Percentiles rank a stretch among this genome's conserved stretches.
Evolutionary conservation across 2,888 invertebrate species (phyloP).

Genomic region (Gymnocheta viridis): DNA sequence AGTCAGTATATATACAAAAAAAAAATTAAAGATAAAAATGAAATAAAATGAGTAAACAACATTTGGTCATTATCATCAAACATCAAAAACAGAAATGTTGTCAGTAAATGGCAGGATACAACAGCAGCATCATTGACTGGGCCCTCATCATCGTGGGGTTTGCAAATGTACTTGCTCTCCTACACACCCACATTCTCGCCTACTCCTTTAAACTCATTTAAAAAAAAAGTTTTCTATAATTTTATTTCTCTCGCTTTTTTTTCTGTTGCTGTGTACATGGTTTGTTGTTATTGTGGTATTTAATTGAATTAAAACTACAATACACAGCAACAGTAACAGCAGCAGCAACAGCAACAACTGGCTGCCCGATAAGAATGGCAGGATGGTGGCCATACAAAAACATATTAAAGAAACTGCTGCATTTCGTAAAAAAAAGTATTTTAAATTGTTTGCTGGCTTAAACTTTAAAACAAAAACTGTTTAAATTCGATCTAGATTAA

Average conservation of each 20-base stretch:
- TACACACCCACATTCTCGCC: not conserved
- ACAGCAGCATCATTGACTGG: conserved; percentile 21
- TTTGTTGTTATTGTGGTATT: conserved; percentile 67
- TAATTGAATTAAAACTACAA: conserved; percentile 68
- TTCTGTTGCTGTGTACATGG: conserved; percentile 7
- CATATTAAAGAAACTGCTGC: not conserved
- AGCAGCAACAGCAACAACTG: not conserved
- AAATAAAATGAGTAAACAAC: conserved; percentile 63
- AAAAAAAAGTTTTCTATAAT: conserved; percentile 38
- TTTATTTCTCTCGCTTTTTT: conserved; percentile 36
- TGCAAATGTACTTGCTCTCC: not conserved
- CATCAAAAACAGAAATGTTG: conserved; percentile 62
- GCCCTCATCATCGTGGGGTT: conserved; percentile 23
- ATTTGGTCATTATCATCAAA: conserved; percentile 67
- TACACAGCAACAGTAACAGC: conserved; percentile 38
- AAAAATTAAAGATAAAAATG: conserved; percentile 24
- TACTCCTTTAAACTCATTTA: conserved; percentile 16
- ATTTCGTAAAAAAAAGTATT: not conserved
- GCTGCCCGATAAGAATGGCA: conserved; percentile 1
- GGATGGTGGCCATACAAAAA: conserved; percentile 1
- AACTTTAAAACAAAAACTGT: not conserved
- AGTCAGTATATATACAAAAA: conserved; percentile 17
- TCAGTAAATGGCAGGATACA: conserved; percentile 34
- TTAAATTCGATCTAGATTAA: not conserved
- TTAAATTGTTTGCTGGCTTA: not conserved